Evolutionary conservation across 2,888 invertebrate species (phyloP), one percentile per base, ranked within the genome.

Genomic region (Sepioteuthis lessoniana): DNA sequence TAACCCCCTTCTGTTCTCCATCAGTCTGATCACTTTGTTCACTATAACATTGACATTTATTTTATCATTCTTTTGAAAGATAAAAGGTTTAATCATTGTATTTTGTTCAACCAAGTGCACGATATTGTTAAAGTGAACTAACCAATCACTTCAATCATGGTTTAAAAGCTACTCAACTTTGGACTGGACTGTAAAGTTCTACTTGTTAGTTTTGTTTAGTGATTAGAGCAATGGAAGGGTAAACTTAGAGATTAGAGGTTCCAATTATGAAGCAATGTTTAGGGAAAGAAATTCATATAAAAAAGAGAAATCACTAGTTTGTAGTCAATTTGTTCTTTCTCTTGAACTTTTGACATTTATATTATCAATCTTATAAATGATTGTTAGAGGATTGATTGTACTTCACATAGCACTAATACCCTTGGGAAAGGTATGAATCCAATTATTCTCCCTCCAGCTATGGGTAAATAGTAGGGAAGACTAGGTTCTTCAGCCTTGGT

Each of bases 61-160:
- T 76, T 76, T 76, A 76, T 76, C n/a, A 35, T n/a, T 76, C 35
- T 76, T 76, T 35, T 42, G 10, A 76, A 76, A 76, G 76, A 76
- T 76, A 76, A 76, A 76, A 76, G 76, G n/a, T 76, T 76, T 76
- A 76, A 76, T 76, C 76, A n/a, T 76, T 35, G n/a, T 35, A n/a
- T 76, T 76, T 76, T 76, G 76, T 76, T 76, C 76, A 76, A 35
- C n/a, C 76, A 76, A 76, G 76, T 76, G 76, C n/a, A 76, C n/a
- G n/a, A 1, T 76, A 35, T 76, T 76, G 76, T 76, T 76, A 76
- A n/a, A 76, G 16, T 76, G 76, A 76, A 76, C 76, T 76, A 76
- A 76, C 76, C n/a, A 76, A 76, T 76, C 76, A 76, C n/a, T 13
- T 76, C 35, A 16, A n/a, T n/a, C n/a, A 21, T 35, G n/a, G 76